Evolutionary conservation across 2,888 invertebrate genomes (phyloP).

Genomic region (Vesta saturnalis): DNA sequence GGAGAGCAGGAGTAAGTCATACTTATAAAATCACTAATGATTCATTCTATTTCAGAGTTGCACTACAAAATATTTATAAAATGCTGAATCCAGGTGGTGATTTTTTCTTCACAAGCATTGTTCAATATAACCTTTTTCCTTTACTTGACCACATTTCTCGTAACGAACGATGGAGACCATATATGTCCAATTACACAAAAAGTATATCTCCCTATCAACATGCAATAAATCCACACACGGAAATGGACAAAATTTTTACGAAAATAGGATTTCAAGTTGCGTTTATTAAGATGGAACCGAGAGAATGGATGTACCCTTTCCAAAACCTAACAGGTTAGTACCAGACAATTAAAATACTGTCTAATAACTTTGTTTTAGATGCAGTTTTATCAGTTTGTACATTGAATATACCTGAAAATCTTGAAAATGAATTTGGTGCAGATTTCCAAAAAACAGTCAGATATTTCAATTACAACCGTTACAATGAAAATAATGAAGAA

Average conservation of each 20-base stretch:
- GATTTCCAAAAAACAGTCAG: neutral
- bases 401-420: neutral
- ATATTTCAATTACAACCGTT: neutral
- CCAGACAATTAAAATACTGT: neutral
- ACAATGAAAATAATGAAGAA: neutral
- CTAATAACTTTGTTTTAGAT: neutral
- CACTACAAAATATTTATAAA: neutral
- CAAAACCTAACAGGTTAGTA: neutral
- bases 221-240: neutral
- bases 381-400: neutral
- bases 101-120: neutral
- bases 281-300: neutral
- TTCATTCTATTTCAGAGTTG: neutral
- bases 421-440: neutral
- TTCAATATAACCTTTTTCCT: neutral
- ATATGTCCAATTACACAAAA: neutral
- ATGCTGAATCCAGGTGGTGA: neutral
- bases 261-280: neutral
- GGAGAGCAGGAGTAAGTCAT: neutral
- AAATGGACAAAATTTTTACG: neutral
- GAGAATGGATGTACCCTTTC: neutral
- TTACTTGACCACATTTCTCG: neutral
- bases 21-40: neutral
- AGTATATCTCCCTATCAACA: slow-evolving; percentile 1
- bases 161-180: neutral